Percentiles rank a stretch among this genome's conserved stretches.
Evolutionary conservation across 2,113 vertebrate genomes (phyloP).

Genomic region (Rhabdornis inornatus): DNA sequence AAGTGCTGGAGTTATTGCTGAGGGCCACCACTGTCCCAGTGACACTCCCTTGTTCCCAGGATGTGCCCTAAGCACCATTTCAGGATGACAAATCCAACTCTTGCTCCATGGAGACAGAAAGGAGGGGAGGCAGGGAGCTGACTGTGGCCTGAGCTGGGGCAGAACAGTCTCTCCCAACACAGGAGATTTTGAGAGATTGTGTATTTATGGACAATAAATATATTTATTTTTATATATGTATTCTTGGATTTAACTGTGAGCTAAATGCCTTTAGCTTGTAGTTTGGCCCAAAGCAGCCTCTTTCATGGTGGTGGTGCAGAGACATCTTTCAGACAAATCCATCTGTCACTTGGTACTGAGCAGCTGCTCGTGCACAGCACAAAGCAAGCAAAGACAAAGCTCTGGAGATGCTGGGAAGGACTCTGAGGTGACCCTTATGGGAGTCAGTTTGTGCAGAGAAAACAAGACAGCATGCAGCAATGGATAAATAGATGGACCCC

Average conservation of each 20-base stretch:
- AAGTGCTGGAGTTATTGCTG: not conserved
- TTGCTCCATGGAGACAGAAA: not conserved
- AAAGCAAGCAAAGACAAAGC: not conserved
- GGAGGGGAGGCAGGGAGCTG: not conserved
- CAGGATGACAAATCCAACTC: not conserved
- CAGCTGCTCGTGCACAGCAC: not conserved
- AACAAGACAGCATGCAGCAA: not conserved
- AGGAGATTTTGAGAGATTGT: not conserved
- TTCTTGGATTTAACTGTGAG: not conserved
- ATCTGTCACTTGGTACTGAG: not conserved
- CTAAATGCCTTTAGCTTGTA: not conserved
- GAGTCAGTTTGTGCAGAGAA: no score
- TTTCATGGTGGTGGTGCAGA: not conserved
- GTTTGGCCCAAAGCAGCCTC: not conserved
- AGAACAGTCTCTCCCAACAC: not conserved
- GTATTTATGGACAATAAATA: not conserved
- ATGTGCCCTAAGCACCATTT: not conserved
- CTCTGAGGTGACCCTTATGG: not conserved
- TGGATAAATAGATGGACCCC: not conserved
- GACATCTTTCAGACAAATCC: not conserved
- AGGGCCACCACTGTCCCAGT: fast-evolving
- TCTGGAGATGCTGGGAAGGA: not conserved
- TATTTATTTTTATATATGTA: fast-evolving
- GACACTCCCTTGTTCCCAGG: not conserved
- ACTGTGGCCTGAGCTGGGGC: not conserved